Base-by-base conservation (phyloP, 1,140 invertebrate genomes). In the Drosophila pallidifrons region DNA sequence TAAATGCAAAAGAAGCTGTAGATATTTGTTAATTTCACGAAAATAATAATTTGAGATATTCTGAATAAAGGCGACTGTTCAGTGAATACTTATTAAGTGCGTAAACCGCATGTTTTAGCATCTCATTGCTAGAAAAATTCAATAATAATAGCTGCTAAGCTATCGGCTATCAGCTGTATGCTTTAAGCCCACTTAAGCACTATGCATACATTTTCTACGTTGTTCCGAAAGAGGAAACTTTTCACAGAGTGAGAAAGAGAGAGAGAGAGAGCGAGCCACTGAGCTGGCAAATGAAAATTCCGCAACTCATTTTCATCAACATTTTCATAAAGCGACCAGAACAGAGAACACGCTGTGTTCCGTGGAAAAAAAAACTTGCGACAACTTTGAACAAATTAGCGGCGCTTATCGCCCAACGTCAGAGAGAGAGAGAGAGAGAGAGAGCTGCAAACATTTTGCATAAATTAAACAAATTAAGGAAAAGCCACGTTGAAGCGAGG, bases 381-480 rank as follows among this genome's bases (percentile, higher is more conserved):
- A 75, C 78, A 86, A 72, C 43, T 86, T 86, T 78, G 58, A 81
- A 64, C 74, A 85, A 86, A 81, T 81, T 82, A 77, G 69, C 74
- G 74, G 41, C 74, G 68, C 67, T 83, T 83, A 81, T 85, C 81
- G 74, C 8, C 54, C 74, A 58, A 57, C n/a, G 49, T 51, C 57
- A 32, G 30, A 32, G 30, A 32, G 6, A 32, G 30, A 32, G 6
- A 32, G 32, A 32, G 32, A 32, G 32, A 5, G 6, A 32, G 5
- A 32, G 32, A 3, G 28, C 59, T 32, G 59, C 79, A 57, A 83
- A 77, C 75, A 86, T 86, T 85, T 87, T 85, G 82, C 82, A 81
- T 85, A 85, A 85, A 86, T 85, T 86, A 81, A 85, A 82, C 70
- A 77, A 85, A 86, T 86, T 85, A 85, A 66, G 52, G 68, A 52